phyloP scores from a whole-genome alignment of 2,113 vertebrate species.

The Thalassarche chlororhynchos region DNA sequence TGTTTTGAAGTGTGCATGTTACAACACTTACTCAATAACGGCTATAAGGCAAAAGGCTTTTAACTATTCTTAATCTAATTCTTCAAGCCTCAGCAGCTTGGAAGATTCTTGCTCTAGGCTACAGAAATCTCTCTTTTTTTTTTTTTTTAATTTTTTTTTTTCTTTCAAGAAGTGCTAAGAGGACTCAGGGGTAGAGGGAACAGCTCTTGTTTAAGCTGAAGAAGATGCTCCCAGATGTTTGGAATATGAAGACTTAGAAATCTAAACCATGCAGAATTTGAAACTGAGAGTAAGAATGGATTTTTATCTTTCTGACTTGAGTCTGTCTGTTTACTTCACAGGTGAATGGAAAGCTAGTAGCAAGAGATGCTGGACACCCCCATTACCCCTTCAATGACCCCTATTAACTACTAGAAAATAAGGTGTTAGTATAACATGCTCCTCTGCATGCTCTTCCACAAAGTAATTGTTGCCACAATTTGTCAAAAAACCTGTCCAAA shows the following conservation, averaged over 20 bases:
- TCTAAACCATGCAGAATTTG: background rate
- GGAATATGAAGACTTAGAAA: background rate
- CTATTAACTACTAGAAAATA: slow-evolving; percentile 75
- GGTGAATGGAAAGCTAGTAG: slow-evolving; percentile 85
- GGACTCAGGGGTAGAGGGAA: background rate
- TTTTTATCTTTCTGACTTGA: background rate
- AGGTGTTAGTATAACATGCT: background rate
- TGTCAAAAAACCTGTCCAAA: background rate
- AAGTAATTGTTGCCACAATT: background rate
- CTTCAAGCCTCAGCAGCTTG: background rate
- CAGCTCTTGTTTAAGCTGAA: background rate
- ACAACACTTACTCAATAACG: background rate
- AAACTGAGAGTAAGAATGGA: background rate
- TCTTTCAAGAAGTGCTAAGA: background rate
- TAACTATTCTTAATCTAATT: background rate
- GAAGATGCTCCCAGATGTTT: background rate
- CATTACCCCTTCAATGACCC: slow-evolving; percentile 93
- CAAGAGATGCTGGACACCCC: slow-evolving; percentile 92
- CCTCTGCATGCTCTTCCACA: background rate
- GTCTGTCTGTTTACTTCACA: slow-evolving; percentile 69
- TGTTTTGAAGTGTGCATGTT: background rate
- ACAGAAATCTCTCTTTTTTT: background rate
- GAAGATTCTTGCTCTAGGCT: background rate
- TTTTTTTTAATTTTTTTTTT: background rate
- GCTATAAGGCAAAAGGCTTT: background rate